A percentile compares a stretch with the other conserved stretches of the same genome.
phyloP scores from a whole-genome alignment of 2,888 invertebrate genomes.

The Theodoxus fluviatilis region DNA sequence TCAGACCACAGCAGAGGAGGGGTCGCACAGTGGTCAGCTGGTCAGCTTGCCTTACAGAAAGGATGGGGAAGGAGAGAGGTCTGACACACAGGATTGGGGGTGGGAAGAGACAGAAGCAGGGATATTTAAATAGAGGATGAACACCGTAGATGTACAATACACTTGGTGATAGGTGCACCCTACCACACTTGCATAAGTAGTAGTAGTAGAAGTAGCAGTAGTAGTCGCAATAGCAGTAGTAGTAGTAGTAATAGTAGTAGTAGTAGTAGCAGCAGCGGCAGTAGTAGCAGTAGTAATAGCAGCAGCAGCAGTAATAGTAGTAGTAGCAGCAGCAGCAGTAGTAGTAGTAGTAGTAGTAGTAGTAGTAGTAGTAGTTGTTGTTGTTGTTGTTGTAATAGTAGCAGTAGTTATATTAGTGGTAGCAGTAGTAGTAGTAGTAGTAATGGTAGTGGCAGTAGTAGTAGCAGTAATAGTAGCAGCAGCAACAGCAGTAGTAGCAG shows the following conservation, averaged over 20 bases:
- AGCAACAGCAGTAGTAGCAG: conserved; percentile 18
- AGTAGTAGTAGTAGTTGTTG: conserved; percentile 13
- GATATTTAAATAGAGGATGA: too few species aligned
- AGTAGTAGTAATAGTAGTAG: neutral
- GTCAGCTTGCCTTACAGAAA: too few species aligned
- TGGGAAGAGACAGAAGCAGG: too few species aligned
- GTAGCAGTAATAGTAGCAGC: conserved; percentile 21
- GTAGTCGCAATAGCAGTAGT: neutral
- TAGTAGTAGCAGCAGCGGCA: neutral
- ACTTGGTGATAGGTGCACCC: too few species aligned
- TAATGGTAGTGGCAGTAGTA: conserved; percentile 14
- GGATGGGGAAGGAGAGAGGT: too few species aligned
- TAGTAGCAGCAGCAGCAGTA: neutral
- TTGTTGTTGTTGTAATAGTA: conserved; percentile 15
- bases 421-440: conserved; percentile 18
- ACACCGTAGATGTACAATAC: too few species aligned
- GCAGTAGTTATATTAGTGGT: conserved; percentile 16
- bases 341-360: conserved; percentile 19
- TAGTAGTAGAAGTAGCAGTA: neutral
- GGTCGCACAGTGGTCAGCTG: too few species aligned
- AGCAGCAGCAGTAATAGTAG: conserved; percentile 11
- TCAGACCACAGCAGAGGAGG: too few species aligned
- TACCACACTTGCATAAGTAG: neutral
- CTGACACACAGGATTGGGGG: too few species aligned
- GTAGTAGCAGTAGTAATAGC: conserved; percentile 14